These are phyloP conservation scores for Rhinogobius similis DNA, from an alignment of 2,113 vertebrate genomes.

Conservation along the genomic window DNA sequence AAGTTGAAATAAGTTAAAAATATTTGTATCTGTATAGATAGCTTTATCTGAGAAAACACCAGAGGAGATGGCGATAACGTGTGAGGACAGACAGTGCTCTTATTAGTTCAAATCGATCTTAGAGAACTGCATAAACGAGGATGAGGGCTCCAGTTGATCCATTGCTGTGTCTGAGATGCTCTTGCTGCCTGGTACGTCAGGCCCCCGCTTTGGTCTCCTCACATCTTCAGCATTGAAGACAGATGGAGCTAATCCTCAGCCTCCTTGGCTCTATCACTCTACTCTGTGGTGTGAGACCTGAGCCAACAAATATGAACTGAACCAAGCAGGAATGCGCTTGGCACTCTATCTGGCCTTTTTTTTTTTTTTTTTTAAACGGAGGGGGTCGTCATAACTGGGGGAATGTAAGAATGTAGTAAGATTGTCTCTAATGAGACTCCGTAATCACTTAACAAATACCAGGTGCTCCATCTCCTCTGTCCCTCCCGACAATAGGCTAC, in stretches of 20 bases:
- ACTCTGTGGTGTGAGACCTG: constrained; percentile 45
- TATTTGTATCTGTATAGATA: no score
- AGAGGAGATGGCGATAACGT: constrained; percentile 46
- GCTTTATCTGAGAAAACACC: background rate
- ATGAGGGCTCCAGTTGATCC: constrained; percentile 17
- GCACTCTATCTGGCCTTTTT: constrained; percentile 55
- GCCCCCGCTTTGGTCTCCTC: constrained; percentile 43
- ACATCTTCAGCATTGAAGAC: constrained; percentile 56
- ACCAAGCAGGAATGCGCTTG: constrained; percentile 67
- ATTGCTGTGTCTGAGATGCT: constrained; percentile 49
- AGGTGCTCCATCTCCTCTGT: constrained; percentile 57
- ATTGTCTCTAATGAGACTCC: constrained; percentile 65
- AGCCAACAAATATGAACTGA: constrained; percentile 65
- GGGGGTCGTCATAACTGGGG: constrained; percentile 51
- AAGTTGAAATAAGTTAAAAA: no score
- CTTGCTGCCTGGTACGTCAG: constrained; percentile 52
- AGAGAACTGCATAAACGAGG: constrained; percentile 15
- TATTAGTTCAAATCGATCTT: background rate
- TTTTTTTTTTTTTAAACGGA: background rate
- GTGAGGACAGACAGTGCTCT: constrained; percentile 37
- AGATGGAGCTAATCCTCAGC: constrained; percentile 59
- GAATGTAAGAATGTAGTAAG: constrained; percentile 49
- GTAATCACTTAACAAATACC: constrained; percentile 68
- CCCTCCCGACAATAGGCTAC: constrained; percentile 50
- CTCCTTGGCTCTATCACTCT: constrained; percentile 54